Evolutionary conservation across 2,797 vertebrate genomes (phyloP).

Genomic region (Acrossocheilus fasciatus): DNA sequence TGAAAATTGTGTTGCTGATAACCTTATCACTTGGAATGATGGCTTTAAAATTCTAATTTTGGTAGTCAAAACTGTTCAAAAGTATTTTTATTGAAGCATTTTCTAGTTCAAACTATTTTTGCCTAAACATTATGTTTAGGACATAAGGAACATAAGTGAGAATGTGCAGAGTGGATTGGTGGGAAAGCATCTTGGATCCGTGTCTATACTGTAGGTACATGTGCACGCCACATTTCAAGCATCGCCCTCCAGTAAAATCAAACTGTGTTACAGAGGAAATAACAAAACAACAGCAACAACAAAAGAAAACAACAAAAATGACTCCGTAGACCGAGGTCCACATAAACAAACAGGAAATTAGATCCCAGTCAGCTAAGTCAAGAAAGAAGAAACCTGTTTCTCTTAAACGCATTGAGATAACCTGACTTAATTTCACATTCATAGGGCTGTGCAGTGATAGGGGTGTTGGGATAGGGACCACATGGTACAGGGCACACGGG

Average conservation of each 20-base stretch:
- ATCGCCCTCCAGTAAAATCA: constrained; percentile 73
- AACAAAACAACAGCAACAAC: constrained; percentile 72
- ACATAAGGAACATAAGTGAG: background rate
- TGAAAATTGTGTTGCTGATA: background rate
- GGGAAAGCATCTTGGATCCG: constrained; percentile 22
- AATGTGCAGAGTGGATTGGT: background rate
- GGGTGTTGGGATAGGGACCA: constrained; percentile 53
- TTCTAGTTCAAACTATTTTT: background rate
- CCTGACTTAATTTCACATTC: constrained; percentile 56
- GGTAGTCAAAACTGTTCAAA: background rate
- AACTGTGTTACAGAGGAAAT: constrained; percentile 65
- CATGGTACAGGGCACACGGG: constrained; percentile 54
- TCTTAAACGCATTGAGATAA: background rate
- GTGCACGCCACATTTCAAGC: constrained; percentile 72
- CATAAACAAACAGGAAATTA: constrained; percentile 64
- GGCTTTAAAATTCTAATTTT: background rate
- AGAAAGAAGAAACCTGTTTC: constrained; percentile 11
- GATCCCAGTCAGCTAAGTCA: constrained; percentile 31
- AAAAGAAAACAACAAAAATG: constrained; percentile 63
- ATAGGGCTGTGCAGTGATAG: constrained; percentile 39
- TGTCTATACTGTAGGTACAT: constrained; percentile 65
- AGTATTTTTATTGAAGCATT: background rate
- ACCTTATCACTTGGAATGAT: background rate
- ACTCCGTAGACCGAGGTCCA: constrained; percentile 63
- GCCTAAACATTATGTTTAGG: background rate